A percentile compares a stretch with the other conserved stretches of the same genome.
Conservation (phyloP, 2,113 vertebrate genomes). For the Atlantisia rogersi region DNA sequence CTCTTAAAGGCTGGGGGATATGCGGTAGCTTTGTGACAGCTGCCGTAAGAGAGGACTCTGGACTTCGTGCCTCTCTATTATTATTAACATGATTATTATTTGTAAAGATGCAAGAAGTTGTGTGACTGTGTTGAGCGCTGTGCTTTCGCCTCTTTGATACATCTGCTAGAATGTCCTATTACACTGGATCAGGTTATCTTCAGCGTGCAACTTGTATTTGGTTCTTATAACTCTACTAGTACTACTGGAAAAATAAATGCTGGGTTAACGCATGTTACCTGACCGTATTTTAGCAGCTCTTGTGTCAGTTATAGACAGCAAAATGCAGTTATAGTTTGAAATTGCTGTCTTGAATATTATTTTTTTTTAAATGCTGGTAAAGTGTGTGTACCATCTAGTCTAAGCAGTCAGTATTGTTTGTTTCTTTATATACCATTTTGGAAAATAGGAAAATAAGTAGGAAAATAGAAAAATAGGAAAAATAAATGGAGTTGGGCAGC, state of each 20-base stretch:
- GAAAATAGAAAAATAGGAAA: background rate
- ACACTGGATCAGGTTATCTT: background rate
- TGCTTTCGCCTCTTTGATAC: background rate
- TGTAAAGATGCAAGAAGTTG: background rate
- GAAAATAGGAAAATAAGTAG: background rate
- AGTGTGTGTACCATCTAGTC: rapidly evolving
- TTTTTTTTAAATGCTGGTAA: background rate
- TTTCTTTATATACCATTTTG: background rate
- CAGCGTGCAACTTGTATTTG: background rate
- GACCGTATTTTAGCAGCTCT: background rate
- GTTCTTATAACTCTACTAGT: background rate
- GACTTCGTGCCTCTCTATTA: background rate
- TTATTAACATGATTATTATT: background rate
- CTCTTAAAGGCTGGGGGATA: background rate
- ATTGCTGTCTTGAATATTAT: background rate
- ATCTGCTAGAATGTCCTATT: background rate
- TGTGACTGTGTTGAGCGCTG: rapidly evolving
- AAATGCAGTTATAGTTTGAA: background rate
- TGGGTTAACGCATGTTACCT: background rate
- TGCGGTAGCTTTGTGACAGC: background rate
- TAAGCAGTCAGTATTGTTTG: background rate
- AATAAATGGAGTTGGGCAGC: background rate
- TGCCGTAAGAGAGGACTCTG: background rate
- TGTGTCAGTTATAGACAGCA: background rate
- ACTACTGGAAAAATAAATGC: background rate